Percentiles rank a stretch among this genome's conserved stretches.
Evolutionary conservation across 2,113 vertebrate genomes (phyloP).

Genomic region (Phasianus colchicus): DNA sequence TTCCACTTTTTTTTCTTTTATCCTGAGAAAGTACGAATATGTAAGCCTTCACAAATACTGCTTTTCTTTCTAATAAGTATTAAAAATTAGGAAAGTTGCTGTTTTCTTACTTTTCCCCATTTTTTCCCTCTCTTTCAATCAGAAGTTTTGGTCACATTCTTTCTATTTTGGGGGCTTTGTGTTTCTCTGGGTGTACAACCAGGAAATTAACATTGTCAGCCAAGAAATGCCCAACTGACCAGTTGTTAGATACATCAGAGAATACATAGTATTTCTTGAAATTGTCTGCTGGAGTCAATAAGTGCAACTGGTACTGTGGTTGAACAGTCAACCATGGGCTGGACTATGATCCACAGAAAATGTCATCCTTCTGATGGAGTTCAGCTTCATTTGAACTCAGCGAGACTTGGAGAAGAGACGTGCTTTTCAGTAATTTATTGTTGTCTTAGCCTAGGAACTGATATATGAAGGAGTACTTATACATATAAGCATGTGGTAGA

Average conservation of each 20-base stretch:
- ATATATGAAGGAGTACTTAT: neutral
- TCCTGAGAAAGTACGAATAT: neutral
- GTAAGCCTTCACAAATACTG: neutral
- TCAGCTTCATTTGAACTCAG: neutral
- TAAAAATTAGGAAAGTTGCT: neutral
- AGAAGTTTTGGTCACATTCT: neutral
- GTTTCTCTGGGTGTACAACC: neutral
- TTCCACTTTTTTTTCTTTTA: neutral
- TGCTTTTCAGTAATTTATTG: neutral
- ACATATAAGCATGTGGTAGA: neutral
- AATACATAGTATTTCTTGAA: neutral
- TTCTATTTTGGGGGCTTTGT: neutral
- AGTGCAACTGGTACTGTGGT: neutral
- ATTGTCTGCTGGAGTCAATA: neutral
- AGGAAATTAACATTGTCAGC: neutral
- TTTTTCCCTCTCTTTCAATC: neutral
- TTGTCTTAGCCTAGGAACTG: neutral
- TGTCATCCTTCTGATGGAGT: neutral
- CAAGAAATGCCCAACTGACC: neutral
- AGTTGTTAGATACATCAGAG: neutral
- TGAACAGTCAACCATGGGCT: neutral
- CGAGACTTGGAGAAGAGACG: neutral
- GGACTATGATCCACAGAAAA: neutral
- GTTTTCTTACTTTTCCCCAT: neutral
- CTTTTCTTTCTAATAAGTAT: neutral